These are phyloP conservation scores for Emydocephalus ijimae DNA, from an alignment of 2,113 vertebrate genomes.

Conservation along the genomic window DNA sequence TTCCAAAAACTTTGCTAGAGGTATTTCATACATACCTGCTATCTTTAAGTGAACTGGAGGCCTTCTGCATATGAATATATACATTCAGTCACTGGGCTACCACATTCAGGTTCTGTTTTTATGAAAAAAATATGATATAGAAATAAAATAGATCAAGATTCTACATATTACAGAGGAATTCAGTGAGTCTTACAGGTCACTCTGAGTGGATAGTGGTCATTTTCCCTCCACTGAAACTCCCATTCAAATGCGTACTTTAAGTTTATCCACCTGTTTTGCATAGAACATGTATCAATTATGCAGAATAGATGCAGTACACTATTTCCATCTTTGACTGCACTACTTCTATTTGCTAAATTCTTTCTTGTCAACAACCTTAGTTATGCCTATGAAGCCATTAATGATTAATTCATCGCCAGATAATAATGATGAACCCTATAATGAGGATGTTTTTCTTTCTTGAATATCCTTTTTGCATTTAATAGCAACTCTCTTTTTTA, in stretches of 20 bases:
- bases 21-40: neutral
- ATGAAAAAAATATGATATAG: neutral
- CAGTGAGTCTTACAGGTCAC: neutral
- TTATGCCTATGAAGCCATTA: neutral
- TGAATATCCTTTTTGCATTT: fast-evolving
- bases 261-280: neutral
- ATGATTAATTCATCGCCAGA: neutral
- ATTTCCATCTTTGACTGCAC: neutral
- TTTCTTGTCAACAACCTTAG: neutral
- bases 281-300: neutral
- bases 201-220: neutral
- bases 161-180: neutral
- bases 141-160: neutral
- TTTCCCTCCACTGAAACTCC: neutral
- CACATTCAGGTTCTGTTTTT: neutral
- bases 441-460: neutral
- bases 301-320: neutral
- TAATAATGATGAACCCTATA: neutral
- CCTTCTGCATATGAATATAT: neutral
- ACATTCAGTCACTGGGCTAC: neutral
- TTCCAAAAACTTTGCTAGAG: neutral
- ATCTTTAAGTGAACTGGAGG: neutral
- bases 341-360: neutral
- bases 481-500: neutral
- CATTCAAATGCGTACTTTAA: neutral